Percentiles rank a stretch among this genome's conserved stretches.
Evolutionary conservation across 2,113 vertebrate genomes (phyloP).

Genomic region (Strix uralensis): DNA sequence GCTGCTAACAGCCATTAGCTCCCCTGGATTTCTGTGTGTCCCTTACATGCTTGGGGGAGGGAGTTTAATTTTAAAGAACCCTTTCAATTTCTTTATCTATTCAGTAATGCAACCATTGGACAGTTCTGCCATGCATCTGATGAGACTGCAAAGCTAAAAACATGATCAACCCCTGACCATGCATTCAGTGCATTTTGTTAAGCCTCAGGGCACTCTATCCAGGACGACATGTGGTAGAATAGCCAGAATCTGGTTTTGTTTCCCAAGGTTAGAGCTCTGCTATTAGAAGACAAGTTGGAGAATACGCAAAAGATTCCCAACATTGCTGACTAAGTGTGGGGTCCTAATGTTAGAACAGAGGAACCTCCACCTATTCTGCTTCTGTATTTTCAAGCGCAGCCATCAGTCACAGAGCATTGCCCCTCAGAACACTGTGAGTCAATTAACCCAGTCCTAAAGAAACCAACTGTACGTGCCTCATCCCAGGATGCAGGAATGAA

Average conservation of each 20-base stretch:
- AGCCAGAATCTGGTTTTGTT: not conserved
- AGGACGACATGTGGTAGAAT: not conserved
- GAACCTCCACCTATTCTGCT: not conserved
- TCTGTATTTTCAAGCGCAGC: not conserved
- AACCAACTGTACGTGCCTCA: not conserved
- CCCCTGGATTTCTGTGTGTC: not conserved
- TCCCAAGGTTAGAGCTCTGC: not conserved
- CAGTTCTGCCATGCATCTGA: not conserved
- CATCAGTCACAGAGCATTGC: not conserved
- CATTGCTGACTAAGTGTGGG: rapidly evolving
- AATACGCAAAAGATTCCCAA: not conserved
- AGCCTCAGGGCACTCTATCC: not conserved
- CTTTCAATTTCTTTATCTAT: not conserved
- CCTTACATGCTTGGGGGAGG: no score
- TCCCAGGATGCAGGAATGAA: not conserved
- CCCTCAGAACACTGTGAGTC: not conserved
- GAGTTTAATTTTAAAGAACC: not conserved
- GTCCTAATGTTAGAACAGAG: not conserved
- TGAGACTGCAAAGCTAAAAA: not conserved
- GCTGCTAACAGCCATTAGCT: not conserved
- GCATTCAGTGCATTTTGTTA: not conserved
- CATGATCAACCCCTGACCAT: not conserved
- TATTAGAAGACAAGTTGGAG: not conserved
- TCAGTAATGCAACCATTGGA: not conserved
- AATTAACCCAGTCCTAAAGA: not conserved